Percentiles rank a stretch among this genome's conserved stretches.
phyloP scores from a whole-genome alignment of 2,888 invertebrate genomes.

The Digitonthophagus gazella region DNA sequence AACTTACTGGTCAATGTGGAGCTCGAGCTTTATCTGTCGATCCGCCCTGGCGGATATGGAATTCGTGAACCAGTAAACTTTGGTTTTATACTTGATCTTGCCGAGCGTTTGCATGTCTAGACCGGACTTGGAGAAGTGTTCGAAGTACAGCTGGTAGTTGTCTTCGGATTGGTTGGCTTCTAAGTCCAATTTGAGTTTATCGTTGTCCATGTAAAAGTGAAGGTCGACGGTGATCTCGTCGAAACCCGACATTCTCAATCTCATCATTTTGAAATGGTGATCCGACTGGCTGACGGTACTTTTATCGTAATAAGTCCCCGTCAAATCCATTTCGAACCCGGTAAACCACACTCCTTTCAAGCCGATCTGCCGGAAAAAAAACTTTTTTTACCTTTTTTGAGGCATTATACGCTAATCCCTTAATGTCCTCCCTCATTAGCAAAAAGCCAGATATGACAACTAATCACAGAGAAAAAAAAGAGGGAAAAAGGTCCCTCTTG shows the following conservation, averaged over 20 bases:
- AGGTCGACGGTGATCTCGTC: conserved; percentile 65
- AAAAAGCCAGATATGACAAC: conserved; percentile 35
- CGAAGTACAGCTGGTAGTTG: conserved; percentile 65
- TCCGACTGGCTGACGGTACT: conserved; percentile 64
- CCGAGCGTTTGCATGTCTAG: conserved; percentile 61
- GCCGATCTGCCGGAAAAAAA: conserved; percentile 56
- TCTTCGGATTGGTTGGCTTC: conserved; percentile 59
- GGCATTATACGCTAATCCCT: conserved; percentile 19
- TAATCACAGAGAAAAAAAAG: conserved; percentile 31
- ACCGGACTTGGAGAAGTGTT: conserved; percentile 50
- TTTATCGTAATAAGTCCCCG: conserved; percentile 73
- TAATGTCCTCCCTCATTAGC: conserved; percentile 36
- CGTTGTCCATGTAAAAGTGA: conserved; percentile 66
- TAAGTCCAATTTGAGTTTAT: conserved; percentile 65
- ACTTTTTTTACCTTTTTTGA: conserved; percentile 5
- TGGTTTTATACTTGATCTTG: conserved; percentile 65
- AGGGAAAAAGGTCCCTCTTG: conserved; percentile 33
- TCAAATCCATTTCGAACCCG: conserved; percentile 67
- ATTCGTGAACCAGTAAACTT: conserved; percentile 66
- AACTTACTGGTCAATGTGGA: conserved; percentile 76
- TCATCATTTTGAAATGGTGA: conserved; percentile 61
- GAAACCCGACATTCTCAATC: conserved; percentile 72
- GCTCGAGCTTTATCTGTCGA: conserved; percentile 65
- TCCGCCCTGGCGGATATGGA: conserved; percentile 65
- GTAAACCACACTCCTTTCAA: conserved; percentile 78